Evolutionary conservation across 2,113 vertebrate genomes (phyloP), one percentile per base, ranked within the genome.

Genomic region (Lepidiolamprologus cunningtoni): DNA sequence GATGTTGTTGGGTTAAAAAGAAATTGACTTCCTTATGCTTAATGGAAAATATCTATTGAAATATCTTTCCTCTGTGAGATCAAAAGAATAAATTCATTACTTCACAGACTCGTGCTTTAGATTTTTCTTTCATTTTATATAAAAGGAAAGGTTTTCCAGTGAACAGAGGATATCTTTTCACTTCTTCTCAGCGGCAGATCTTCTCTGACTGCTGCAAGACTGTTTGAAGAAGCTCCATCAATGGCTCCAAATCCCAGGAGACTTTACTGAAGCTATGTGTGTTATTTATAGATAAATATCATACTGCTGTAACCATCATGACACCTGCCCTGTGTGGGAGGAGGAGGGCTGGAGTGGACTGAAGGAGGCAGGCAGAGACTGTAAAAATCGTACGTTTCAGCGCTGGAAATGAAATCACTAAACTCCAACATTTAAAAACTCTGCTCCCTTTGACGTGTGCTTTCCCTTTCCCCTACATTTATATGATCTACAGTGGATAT

Each of bases 231-330:
- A 19, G 54, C 80, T 87, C 45, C 80, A 83, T 89, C 86, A 87
- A 47, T 79, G 82, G 9, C 78, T 73, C 35, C 37, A 50, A 61
- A 82, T 89, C 88, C 83, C 86, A 6, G 57, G 83, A 87, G 86
- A 33, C 35, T 6, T 33, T 54, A 53, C 19, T 63, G 83, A 42
- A 85, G 66, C 85, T 58, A n/a, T 42, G 50, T 61, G 78, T 42
- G 88, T 76, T 89, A 89, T 92, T 88, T 87, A 83, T 83, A 90
- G 90, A 88, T 91, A 85, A 84, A 90, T 50, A 91, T 91, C 82
- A 28, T 26, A 11, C 2, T 3, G 85, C 86, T 86, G 82, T 35
- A 80, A 40, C 40, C 37, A 68, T 14, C 57, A 14, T 42, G 84
- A 76, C 82, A 87, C 78, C 87, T 3, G 35, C 3, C 23, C 54